Evolutionary conservation across 2,888 invertebrate species (phyloP).

Genomic region (Urechis unicinctus): DNA sequence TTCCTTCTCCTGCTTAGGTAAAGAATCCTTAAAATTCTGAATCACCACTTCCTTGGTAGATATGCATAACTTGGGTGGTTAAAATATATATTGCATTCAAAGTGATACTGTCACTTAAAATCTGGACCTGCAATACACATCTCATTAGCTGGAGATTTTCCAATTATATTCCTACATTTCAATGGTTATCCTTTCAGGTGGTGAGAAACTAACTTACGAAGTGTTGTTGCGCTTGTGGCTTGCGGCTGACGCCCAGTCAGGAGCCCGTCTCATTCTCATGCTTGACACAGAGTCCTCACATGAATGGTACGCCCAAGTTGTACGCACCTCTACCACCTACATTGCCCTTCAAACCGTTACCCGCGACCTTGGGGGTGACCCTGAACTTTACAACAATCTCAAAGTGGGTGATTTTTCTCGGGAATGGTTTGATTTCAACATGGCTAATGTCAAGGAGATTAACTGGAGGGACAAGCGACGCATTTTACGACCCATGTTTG

Average conservation of each 20-base stretch:
- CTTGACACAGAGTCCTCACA: conserved; percentile 40
- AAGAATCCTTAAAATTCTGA: no score
- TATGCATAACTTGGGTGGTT: no score
- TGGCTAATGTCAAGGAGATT: conserved; percentile 22
- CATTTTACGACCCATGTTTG: conserved; percentile 30
- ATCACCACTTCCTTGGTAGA: no score
- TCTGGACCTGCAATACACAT: no score
- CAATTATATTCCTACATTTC: no score
- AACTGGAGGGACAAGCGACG: conserved; percentile 29
- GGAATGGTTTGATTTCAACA: conserved; percentile 41
- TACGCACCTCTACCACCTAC: conserved; percentile 23
- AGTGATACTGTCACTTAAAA: no score
- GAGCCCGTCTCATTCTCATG: conserved; percentile 41
- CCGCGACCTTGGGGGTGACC: neutral
- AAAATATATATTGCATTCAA: no score
- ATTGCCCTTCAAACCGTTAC: conserved; percentile 44
- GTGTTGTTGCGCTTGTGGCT: conserved; percentile 43
- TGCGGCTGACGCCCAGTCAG: conserved; percentile 31
- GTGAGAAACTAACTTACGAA: conserved; percentile 31
- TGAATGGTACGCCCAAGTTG: conserved; percentile 36
- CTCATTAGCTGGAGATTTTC: no score
- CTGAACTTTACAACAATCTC: conserved; percentile 15
- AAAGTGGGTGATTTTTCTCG: conserved; percentile 39
- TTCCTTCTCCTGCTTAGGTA: no score
- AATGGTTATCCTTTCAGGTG: conserved; percentile 25